Evolutionary conservation across 2,113 vertebrate species (phyloP), one percentile per base, ranked within the genome.

Genomic region (Elaphurus davidianus): DNA sequence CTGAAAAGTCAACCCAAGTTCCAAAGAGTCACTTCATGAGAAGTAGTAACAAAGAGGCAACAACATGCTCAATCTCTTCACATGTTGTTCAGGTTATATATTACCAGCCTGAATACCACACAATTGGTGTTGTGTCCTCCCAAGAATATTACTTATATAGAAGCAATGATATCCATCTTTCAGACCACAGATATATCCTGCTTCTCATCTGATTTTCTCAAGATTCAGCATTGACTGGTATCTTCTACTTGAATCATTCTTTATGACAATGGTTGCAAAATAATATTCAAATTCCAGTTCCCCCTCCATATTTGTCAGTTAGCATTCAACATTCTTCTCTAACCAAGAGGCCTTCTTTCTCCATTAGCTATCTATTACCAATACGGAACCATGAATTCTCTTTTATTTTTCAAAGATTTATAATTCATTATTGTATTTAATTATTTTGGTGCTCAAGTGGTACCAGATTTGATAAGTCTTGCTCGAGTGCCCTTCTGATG

Each of bases 1-100:
- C 60, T 93, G 40, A 90, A 90, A 96, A 86, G 17, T 76, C 40
- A 71, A 92, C 43, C 40, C 86, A 87, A 90, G 74, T 90, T 87
- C 45, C 57, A 52, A 28, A 28, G 88, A 90, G 36, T 79, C 30
- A 71, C 64, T 60, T 67, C 28, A 33, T 21, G 36, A 76, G 50
- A 5, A 89, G 40, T 16, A 79, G 43, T 54, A 81, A 81, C 8
- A 33, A 7, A 76, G 30, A 90, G 45, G 50, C 40, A 82, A 83
- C 6, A 2, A 64, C 19, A 1, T 64, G 25, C 27, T 96, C 27
- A 25, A 40, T 33, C 62, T 78, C 81, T 59, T 52, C 21, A 62
- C 45, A 64, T 21, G n/a, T 50, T 96, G 36, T 47, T 90, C 33
- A 50, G 33, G 36, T 87, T 91, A 76, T 45, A 5, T 55, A 76